Base-by-base conservation (phyloP, 2,113 vertebrate species). In the Rhadina sibilatrix region DNA sequence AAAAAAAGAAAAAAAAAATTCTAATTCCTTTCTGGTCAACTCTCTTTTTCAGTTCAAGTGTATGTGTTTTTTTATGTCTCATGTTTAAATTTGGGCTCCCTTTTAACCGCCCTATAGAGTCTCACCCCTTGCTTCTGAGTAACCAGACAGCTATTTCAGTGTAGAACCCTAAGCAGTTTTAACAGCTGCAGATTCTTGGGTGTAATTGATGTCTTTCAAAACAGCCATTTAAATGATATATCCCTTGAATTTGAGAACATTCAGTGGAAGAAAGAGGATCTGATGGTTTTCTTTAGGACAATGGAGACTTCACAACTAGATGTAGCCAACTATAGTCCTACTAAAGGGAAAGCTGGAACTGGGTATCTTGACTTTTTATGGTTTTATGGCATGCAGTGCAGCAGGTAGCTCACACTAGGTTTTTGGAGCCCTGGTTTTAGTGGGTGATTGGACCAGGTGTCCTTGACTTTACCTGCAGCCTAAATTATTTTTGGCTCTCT, bases 121-220 rank as follows among this genome's bases (percentile, higher is more conserved):
- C n/a, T 90, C 31, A 56, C 33, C 24, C 76, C 80, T 81, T 47
- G 53, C 81, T 82, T 69, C 84, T 82, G 44, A 89, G 70, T 56
- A 71, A 24, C 47, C 38, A 95, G 71, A 49, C 82, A 88, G 82
- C 82, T 96, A 94, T 96, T 96, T 96, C 79, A 86, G 72, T 94
- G 68, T 74, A 59, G 72, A 22, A 86, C 66, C 42, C 70, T 35
- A 69, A 83, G 54, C 46, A 61, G 18, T 80, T 93, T 75, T 81
- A 93, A 92, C 94, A 96, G 94, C 94, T 96, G 90, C 75, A 86
- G 79, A 90, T 90, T 96, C 95, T 95, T 89, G 31, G 10, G 28
- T 81, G 60, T 78, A 92, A 74, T 78, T 54, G 71, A 83, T 89
- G 83, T 90, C 79, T 87, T 87, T 82, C 66, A 88, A 93, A 80